Evolutionary conservation across 35 echinoderm and acorn worm species (phyloP).

Genomic region (Heliocidaris tuberculata): DNA sequence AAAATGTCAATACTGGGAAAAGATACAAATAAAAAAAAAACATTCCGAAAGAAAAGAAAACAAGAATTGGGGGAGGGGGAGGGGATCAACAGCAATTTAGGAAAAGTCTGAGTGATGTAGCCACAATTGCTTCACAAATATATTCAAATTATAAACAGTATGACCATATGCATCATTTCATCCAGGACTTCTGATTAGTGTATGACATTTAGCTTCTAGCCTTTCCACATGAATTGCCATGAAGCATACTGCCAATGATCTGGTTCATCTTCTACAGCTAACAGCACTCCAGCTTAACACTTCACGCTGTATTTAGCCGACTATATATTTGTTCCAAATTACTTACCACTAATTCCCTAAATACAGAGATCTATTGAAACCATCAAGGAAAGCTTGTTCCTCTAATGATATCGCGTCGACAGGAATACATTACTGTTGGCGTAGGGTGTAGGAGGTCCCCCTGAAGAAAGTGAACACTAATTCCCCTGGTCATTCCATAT

Average conservation of each 20-base stretch:
- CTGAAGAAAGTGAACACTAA: neutral
- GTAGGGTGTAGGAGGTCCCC: neutral
- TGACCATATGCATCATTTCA: neutral
- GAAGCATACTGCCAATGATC: neutral
- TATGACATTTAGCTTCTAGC: neutral
- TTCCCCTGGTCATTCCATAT: neutral
- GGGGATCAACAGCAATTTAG: neutral
- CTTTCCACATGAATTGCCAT: neutral
- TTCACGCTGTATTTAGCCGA: neutral
- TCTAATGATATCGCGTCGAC: neutral
- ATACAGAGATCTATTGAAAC: neutral
- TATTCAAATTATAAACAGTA: neutral
- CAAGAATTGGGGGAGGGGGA: neutral
- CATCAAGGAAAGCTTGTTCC: neutral
- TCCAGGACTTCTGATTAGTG: neutral
- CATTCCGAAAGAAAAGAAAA: neutral
- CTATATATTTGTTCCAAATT: neutral
- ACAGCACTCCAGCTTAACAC: neutral
- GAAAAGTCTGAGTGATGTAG: neutral
- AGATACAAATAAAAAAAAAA: neutral
- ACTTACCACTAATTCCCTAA: neutral
- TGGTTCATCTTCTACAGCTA: neutral
- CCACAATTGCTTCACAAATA: neutral
- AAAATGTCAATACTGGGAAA: too few species aligned
- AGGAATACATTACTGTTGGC: neutral